Conservation (phyloP, 2,113 vertebrate species). For the Alaudala cheleensis region DNA sequence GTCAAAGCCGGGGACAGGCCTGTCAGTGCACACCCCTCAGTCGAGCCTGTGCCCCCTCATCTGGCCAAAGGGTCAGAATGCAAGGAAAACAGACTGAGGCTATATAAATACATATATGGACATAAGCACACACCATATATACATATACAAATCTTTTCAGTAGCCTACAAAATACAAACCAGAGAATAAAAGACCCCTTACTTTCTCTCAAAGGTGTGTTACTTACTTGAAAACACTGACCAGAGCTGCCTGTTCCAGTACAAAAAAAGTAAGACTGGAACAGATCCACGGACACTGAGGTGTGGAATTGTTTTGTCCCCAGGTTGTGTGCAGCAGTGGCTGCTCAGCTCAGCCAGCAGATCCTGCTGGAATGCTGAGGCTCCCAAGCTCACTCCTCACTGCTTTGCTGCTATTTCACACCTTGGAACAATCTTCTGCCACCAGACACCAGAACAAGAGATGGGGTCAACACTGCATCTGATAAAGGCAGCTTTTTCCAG, state of each 20-base stretch:
- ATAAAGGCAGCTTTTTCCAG: not conserved
- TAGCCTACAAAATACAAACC: fast-evolving
- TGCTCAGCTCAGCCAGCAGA: not conserved
- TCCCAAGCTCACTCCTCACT: fast-evolving
- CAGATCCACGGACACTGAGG: too few relatives aligned
- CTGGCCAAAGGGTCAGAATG: not conserved
- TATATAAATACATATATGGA: too few relatives aligned
- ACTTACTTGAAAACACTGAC: too few relatives aligned
- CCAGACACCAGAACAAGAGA: not conserved
- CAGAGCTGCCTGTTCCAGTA: not conserved
- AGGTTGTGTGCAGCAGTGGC: fast-evolving
- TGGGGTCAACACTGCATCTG: not conserved
- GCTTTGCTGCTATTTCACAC: not conserved
- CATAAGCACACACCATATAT: fast-evolving
- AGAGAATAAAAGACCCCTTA: fast-evolving
- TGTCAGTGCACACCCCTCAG: not conserved
- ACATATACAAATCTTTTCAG: too few relatives aligned
- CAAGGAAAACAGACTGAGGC: not conserved
- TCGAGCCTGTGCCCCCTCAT: not conserved
- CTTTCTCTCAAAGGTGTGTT: not conserved
- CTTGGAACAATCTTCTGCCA: not conserved
- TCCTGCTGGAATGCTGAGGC: not conserved
- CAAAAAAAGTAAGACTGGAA: not conserved
- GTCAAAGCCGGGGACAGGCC: not conserved
- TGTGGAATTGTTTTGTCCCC: not conserved